Conservation (phyloP, 2,113 vertebrate species). For the Ceratotherium simum region DNA sequence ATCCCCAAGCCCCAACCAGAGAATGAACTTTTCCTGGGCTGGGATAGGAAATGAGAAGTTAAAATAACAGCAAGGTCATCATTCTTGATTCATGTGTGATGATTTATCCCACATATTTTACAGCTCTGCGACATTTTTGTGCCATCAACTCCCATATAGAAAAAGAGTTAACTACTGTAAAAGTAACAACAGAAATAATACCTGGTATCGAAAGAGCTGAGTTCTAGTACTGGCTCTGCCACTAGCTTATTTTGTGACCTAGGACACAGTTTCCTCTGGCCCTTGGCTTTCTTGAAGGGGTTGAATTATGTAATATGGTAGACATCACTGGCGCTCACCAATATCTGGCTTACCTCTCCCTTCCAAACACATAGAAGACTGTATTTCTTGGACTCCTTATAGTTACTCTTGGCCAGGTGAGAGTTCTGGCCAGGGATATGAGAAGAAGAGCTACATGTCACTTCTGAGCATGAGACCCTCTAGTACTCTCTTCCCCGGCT, state of each 20-base stretch:
- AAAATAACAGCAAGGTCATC: neutral
- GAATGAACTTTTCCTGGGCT: neutral
- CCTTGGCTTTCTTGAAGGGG: neutral
- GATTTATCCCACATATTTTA: neutral
- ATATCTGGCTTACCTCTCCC: neutral
- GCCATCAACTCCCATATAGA: neutral
- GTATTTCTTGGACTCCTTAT: neutral
- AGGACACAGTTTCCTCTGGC: neutral
- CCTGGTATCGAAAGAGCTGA: neutral
- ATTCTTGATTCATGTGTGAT: neutral
- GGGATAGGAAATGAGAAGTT: neutral
- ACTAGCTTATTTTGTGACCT: neutral
- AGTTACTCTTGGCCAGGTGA: neutral
- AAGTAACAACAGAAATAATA: neutral
- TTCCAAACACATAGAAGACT: neutral
- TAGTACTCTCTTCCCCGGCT: neutral
- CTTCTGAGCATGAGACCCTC: neutral
- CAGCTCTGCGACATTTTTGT: neutral
- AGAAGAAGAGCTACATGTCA: neutral
- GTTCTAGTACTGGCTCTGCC: neutral
- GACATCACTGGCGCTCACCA: neutral
- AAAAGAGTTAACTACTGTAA: neutral
- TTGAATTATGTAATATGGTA: neutral
- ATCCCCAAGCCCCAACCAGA: neutral
- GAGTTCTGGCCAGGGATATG: neutral